Evolutionary conservation across 1,140 invertebrate genomes (phyloP).

Genomic region (Aphidius ervi): DNA sequence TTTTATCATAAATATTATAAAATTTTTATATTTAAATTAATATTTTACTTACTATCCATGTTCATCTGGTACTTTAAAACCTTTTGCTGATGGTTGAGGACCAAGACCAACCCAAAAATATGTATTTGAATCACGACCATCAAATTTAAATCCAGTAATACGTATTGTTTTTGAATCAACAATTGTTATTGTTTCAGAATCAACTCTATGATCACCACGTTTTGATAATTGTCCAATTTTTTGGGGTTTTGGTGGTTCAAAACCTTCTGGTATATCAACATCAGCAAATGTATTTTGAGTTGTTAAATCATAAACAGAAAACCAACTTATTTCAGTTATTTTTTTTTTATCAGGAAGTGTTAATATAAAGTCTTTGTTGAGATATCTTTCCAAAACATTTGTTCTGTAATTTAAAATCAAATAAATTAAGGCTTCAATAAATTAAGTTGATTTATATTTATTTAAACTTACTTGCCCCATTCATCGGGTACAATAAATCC

Average conservation of each 20-base stretch:
- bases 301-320: slow-evolving; percentile 82
- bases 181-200: slow-evolving; percentile 70
- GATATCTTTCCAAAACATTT: slow-evolving; percentile 79
- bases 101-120: slow-evolving; percentile 88
- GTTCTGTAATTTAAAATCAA: slow-evolving; percentile 60
- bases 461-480: slow-evolving; percentile 69
- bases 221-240: slow-evolving; percentile 67
- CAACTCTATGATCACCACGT: slow-evolving; percentile 61
- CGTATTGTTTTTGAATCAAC: slow-evolving; percentile 77
- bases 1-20: not conserved
- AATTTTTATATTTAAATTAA: slow-evolving; percentile 3
- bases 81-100: slow-evolving; percentile 77
- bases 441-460: not conserved
- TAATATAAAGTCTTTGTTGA: slow-evolving; percentile 81
- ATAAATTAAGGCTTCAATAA: no score
- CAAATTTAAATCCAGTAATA: slow-evolving; percentile 73
- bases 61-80: slow-evolving; percentile 82
- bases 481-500: slow-evolving; percentile 89
- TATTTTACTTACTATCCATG: slow-evolving; percentile 78
- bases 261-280: slow-evolving; percentile 86
- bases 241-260: slow-evolving; percentile 78
- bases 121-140: slow-evolving; percentile 70
- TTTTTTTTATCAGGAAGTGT: slow-evolving; percentile 81
- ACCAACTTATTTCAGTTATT: slow-evolving; percentile 85
- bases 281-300: slow-evolving; percentile 86